Evolutionary conservation across 2,113 vertebrate genomes (phyloP), one percentile per base, ranked within the genome.

Genomic region (Cricetomys ansorgei): DNA sequence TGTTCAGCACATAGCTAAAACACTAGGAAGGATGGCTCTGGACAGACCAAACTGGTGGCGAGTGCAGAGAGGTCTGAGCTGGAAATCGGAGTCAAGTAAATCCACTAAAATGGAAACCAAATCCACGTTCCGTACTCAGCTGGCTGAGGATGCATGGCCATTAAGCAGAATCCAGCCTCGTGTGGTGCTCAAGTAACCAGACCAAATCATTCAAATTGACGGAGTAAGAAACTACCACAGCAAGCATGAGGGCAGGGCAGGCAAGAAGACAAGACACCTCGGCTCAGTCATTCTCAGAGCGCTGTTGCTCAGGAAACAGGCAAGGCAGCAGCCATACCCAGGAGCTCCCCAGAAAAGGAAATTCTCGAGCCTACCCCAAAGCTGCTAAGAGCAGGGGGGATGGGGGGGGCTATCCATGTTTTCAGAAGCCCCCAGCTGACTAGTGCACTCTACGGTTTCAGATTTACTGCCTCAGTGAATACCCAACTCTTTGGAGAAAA

Each of bases 1-100:
- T 34, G 48, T 1, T 25, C 31, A 40, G n/a, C 40, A 40, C 0
- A 21, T 59, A 9, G 4, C 45, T 31, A 0, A 1, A 45, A 45
- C 50, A 83, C 37, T 15, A 27, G 43, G 37, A 43, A n/a, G 0
- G 21, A 89, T 0, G 16, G 62, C 31, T 75, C 37, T 73, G 40
- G 67, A 53, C 17, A 65, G 85, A 65, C 57, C 43, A 29, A 80
- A 59, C 0, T 21, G 67, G 65, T 50, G 40, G 50, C 48, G 21
- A 19, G 53, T 0, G 0, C 19, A 70, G 23, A n/a, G n/a, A 45
- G n/a, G 57, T 89, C 81, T 55, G n/a, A n/a, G n/a, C n/a, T n/a
- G 59, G 40, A 29, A 50, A 23, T 1, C n/a, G n/a, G 0, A 80
- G 50, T 12, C 62, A n/a, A 62, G 57, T 29, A 40, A 45, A 45